Conservation (phyloP, 2,888 invertebrate genomes). For the Epiblema foenella region DNA sequence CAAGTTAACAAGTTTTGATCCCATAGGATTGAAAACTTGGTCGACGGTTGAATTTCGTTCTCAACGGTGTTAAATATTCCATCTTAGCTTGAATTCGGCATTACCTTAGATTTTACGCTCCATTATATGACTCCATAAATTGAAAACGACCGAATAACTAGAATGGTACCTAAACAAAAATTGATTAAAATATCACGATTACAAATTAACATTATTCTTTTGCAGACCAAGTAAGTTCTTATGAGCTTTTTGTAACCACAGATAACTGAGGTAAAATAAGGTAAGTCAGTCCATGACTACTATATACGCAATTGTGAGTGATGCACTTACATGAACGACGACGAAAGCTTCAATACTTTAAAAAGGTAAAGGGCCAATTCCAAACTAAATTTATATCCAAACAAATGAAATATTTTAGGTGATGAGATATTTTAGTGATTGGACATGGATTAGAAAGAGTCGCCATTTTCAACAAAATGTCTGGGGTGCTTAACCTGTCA, state of each 20-base stretch:
- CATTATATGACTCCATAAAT: conserved; percentile 6
- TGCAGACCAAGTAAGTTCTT: not conserved
- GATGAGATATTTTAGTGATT: not conserved
- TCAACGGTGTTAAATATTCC: conserved; percentile 34
- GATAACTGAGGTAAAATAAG: no score
- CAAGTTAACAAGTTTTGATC: conserved; percentile 38
- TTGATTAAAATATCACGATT: not conserved
- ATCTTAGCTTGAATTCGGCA: conserved; percentile 15
- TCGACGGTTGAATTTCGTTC: conserved; percentile 35
- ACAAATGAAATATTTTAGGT: not conserved
- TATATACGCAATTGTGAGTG: no score
- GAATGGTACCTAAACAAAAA: not conserved
- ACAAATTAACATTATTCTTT: not conserved
- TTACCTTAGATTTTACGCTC: conserved; percentile 1
- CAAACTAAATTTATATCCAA: not conserved
- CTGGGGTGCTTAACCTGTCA: no score
- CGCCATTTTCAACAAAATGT: not conserved
- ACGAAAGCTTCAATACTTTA: no score
- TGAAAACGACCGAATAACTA: not conserved
- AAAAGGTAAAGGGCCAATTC: not conserved
- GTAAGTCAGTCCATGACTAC: no score
- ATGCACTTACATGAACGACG: no score
- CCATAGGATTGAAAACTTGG: conserved; percentile 35
- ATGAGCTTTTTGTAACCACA: no score
- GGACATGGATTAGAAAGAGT: not conserved